phyloP scores from a whole-genome alignment of 2,113 vertebrate species.

The Nesoenas mayeri region DNA sequence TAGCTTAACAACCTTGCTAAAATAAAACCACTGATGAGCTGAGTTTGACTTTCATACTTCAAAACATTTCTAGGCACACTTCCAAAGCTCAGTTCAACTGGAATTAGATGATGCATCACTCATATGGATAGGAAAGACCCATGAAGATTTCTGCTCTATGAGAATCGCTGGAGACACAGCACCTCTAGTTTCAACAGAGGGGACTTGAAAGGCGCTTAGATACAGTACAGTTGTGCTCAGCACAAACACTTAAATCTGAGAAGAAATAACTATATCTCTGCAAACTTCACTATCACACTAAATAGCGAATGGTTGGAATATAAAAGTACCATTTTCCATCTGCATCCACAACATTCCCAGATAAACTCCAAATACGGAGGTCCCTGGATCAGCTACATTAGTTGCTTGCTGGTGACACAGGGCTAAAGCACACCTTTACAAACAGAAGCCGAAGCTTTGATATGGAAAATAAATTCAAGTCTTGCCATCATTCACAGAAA shows the following conservation, averaged over 20 bases:
- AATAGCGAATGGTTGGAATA: background rate
- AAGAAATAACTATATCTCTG: background rate
- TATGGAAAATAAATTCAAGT: background rate
- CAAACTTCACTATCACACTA: background rate
- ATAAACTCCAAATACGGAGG: background rate
- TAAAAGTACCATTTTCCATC: background rate
- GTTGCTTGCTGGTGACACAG: background rate
- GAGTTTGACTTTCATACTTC: background rate
- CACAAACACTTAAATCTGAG: background rate
- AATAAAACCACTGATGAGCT: constrained; percentile 9
- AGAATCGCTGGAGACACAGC: background rate
- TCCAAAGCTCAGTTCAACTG: constrained; percentile 1
- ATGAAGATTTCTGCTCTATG: background rate
- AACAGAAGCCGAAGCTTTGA: background rate
- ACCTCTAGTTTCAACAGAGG: background rate
- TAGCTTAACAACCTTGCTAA: background rate
- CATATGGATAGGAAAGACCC: background rate
- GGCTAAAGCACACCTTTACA: background rate
- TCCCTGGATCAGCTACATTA: background rate
- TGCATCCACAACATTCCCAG: background rate
- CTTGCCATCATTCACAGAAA: background rate
- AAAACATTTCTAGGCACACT: background rate
- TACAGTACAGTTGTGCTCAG: constrained; percentile 14
- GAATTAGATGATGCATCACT: background rate
- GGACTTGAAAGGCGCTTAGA: background rate